Conservation (phyloP, 2,888 invertebrate genomes). For the Glyphotaelius pellucidus region DNA sequence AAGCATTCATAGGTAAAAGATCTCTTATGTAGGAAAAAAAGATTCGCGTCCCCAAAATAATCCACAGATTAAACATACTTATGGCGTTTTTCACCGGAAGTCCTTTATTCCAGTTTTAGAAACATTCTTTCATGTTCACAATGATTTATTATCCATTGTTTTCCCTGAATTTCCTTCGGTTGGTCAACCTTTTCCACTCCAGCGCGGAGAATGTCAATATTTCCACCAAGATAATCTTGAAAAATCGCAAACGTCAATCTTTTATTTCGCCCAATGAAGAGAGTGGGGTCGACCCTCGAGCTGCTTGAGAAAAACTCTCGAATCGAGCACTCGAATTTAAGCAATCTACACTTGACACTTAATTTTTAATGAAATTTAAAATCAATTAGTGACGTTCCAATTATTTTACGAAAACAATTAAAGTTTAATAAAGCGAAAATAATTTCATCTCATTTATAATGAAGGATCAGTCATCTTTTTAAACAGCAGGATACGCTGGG, state of each 20-base stretch:
- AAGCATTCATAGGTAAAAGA: background rate
- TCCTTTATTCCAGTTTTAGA: background rate
- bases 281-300: background rate
- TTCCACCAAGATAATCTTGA: conserved; percentile 56
- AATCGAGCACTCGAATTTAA: conserved; percentile 35
- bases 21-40: background rate
- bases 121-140: conserved; percentile 6
- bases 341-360: conserved; percentile 45
- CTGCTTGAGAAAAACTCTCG: conserved; percentile 39
- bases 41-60: background rate
- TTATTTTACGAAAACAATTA: conserved; percentile 45
- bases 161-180: conserved; percentile 30
- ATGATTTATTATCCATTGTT: conserved; percentile 54
- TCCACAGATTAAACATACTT: background rate
- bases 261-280: conserved; percentile 2
- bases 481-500: no score
- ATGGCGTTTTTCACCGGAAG: background rate
- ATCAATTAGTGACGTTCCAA: conserved; percentile 53
- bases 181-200: conserved; percentile 52
- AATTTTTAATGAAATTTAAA: conserved; percentile 53
- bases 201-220: conserved; percentile 53
- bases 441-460: background rate
- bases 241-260: conserved; percentile 59
- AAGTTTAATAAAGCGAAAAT: background rate
- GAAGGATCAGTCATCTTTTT: no score